These are phyloP conservation scores for Calliphora vomitoria DNA, from an alignment of 2,888 invertebrate species.

Conservation along the genomic window DNA sequence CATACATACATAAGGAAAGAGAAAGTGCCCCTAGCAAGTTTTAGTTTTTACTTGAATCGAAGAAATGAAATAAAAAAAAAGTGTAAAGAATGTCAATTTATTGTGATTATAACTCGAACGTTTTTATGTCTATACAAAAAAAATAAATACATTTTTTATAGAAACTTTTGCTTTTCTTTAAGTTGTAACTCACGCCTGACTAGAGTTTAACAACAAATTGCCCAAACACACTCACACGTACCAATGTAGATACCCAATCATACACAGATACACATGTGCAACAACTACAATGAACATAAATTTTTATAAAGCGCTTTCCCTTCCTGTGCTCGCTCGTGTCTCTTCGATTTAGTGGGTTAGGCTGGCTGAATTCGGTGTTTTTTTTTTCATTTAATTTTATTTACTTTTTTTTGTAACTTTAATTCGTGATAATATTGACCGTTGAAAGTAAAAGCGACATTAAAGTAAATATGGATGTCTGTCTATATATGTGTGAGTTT, in stretches of 20 bases:
- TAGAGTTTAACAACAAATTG: slow-evolving; percentile 33
- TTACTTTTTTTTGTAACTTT: slow-evolving; percentile 36
- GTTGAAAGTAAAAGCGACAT: slow-evolving; percentile 72
- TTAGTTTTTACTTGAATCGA: slow-evolving; percentile 72
- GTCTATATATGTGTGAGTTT: background rate
- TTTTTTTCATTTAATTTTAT: slow-evolving; percentile 20
- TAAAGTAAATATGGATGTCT: background rate
- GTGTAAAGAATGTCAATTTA: slow-evolving; percentile 82
- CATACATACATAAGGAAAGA: slow-evolving; percentile 77
- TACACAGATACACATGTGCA: background rate
- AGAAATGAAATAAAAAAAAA: slow-evolving; percentile 50
- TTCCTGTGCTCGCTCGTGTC: slow-evolving; percentile 79
- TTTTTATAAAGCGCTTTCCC: slow-evolving; percentile 78
- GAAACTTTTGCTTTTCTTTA: slow-evolving; percentile 83
- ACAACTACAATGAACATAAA: background rate
- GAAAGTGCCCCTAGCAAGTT: slow-evolving; percentile 82
- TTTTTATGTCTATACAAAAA: slow-evolving; percentile 69
- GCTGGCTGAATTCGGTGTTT: slow-evolving; percentile 56
- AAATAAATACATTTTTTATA: slow-evolving; percentile 29
- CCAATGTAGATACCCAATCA: background rate
- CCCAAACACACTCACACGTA: slow-evolving; percentile 12
- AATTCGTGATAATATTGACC: slow-evolving; percentile 69
- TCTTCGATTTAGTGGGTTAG: slow-evolving; percentile 67
- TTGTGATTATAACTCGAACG: slow-evolving; percentile 74
- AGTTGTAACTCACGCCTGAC: slow-evolving; percentile 65